phyloP scores from a whole-genome alignment of 2,113 vertebrate genomes.

The Gobio gobio region DNA sequence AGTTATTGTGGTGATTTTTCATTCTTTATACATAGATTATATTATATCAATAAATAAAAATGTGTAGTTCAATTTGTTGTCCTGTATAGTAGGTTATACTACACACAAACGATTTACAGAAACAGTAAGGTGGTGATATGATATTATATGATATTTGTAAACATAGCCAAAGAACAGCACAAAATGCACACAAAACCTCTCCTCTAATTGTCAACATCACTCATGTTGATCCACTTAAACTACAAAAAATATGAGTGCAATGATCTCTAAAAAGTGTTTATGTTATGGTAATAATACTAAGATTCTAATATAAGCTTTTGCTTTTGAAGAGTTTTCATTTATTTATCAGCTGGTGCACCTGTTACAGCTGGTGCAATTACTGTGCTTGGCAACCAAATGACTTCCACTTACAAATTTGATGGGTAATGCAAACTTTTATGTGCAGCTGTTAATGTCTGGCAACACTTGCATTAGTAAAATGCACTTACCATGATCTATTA shows the following conservation, averaged over 20 bases:
- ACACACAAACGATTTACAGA: too few relatives aligned
- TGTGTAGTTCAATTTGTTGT: too few relatives aligned
- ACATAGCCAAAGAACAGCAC: neutral
- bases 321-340: neutral
- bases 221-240: constrained; percentile 15
- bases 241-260: neutral
- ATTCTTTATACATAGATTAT: neutral
- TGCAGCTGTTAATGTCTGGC: constrained; percentile 7
- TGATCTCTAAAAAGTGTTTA: neutral
- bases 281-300: neutral
- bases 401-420: constrained; percentile 3
- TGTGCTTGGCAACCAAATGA: neutral
- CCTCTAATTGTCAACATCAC: neutral
- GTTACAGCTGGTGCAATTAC: constrained; percentile 41
- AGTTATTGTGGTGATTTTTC: neutral
- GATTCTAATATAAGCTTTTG: neutral
- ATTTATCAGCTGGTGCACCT: constrained; percentile 14
- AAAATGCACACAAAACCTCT: neutral
- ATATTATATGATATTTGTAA: too few relatives aligned
- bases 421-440: constrained; percentile 12
- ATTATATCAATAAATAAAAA: neutral
- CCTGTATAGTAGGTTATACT: too few relatives aligned
- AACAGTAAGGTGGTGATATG: too few relatives aligned
- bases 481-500: neutral
- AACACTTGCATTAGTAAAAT: constrained; percentile 23